Evolutionary conservation across 2,888 invertebrate genomes (phyloP).

Genomic region (Ecdyonurus torrentis): DNA sequence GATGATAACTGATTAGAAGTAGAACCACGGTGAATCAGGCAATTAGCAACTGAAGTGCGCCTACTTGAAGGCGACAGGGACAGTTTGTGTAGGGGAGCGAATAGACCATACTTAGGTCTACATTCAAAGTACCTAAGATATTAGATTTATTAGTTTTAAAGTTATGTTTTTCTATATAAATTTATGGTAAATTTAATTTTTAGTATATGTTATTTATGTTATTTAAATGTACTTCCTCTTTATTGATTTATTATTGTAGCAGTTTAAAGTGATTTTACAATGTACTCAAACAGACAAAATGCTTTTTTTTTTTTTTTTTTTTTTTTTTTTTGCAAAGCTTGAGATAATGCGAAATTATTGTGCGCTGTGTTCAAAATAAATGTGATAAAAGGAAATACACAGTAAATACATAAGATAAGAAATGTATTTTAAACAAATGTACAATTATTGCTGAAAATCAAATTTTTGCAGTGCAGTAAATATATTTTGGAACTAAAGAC

Average conservation of each 20-base stretch:
- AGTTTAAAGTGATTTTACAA: background rate
- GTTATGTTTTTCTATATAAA: background rate
- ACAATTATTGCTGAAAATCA: no score
- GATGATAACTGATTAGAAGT: slow-evolving; percentile 26
- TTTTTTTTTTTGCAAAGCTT: no score
- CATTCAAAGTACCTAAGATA: slow-evolving; percentile 82
- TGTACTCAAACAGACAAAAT: no score
- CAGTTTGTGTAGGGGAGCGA: slow-evolving; percentile 84
- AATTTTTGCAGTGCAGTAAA: no score
- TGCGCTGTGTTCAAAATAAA: background rate
- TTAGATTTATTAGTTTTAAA: background rate
- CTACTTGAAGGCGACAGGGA: slow-evolving; percentile 64
- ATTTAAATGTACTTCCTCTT: background rate
- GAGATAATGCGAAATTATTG: no score
- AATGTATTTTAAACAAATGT: no score
- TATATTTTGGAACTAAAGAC: no score
- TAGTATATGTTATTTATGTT: background rate
- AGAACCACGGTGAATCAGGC: slow-evolving; percentile 41
- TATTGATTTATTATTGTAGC: background rate
- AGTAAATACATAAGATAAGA: background rate
- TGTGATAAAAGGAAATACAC: background rate
- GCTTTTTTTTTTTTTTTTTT: no score
- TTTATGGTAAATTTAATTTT: background rate
- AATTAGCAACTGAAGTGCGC: slow-evolving; percentile 35
- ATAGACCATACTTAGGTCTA: slow-evolving; percentile 75